Evolutionary conservation across 2,888 invertebrate genomes (phyloP), one percentile per base, ranked within the genome.

Genomic region (Slavum lentiscoides): DNA sequence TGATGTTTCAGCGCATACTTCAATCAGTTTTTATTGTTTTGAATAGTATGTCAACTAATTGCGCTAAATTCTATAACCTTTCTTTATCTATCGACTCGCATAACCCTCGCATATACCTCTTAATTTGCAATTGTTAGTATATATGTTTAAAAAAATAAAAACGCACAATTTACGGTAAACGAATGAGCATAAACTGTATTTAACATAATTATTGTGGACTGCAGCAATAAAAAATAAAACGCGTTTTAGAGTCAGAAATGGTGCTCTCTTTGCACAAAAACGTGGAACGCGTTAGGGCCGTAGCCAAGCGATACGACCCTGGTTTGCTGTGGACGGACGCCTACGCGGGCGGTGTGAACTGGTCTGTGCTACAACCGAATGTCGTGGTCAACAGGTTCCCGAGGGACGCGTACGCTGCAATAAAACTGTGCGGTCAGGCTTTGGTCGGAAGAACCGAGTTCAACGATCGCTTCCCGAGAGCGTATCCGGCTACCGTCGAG

Each of bases 291-390:
- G 66, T 55, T 9, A 66, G 37, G 3, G 19, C 21, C 1, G 66
- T 74, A 11, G 23, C 58, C 2, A 66, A 74, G 9, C 62, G 53
- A 58, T 74, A 74, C 58, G 74, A 74, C 2, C n/a, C 74, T 17
- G 66, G 74, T 39, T 21, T 74, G 37, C 4, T 74, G 6, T 74
- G 74, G 74, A 64, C n/a, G 3, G 74, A 74, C 19, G 58, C 23
- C 2, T 2, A 39, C 17, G 58, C 30, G 3, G 0, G 19, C 2
- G 53, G 55, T 19, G 17, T 74, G 21, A 64, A 74, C 39, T 74
- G 74, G 74, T 15, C 13, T 30, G 39, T 17, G 9, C 17, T 74
- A 11, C 4, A 66, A 15, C 55, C 74, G 2, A 1, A 6, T 8
- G 39, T 66, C 21, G 8, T 74, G 0, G 62, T 74, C 5, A 74